These are phyloP conservation scores for Drosophila varians DNA, from an alignment of 1,140 invertebrate genomes.

Conservation along the genomic window DNA sequence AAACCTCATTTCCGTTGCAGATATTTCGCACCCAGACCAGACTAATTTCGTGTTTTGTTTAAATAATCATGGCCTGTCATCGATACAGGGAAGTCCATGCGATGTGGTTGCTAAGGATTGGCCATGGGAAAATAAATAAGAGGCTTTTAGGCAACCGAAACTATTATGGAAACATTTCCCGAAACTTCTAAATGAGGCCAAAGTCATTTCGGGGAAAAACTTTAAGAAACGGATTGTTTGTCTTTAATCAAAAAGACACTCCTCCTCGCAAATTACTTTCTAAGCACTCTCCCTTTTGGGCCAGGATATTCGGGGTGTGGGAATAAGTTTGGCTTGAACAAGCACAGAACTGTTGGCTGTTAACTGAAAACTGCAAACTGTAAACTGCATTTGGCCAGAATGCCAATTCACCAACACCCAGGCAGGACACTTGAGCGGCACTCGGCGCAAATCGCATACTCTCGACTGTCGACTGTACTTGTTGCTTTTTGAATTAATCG, in stretches of 20 bases:
- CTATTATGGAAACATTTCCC: too few relatives aligned
- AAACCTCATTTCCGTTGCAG: constrained; percentile 80
- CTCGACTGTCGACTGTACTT: constrained; percentile 47
- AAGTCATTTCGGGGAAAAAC: neutral
- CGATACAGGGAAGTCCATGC: constrained; percentile 47
- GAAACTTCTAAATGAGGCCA: neutral
- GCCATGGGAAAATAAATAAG: too few relatives aligned
- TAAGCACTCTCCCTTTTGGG: neutral
- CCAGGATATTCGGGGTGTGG: neutral
- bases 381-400: constrained; percentile 2
- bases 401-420: constrained; percentile 2
- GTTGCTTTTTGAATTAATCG: constrained; percentile 59
- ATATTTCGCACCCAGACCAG: constrained; percentile 58
- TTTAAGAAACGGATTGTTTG: neutral
- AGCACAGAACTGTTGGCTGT: neutral
- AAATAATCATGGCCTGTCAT: constrained; percentile 79
- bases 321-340: constrained; percentile 4
- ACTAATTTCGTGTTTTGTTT: constrained; percentile 70
- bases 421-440: constrained; percentile 12
- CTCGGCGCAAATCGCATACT: constrained; percentile 24
- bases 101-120: too few relatives aligned
- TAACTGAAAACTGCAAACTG: neutral
- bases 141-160: too few relatives aligned
- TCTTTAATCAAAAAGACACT: neutral
- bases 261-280: constrained; percentile 4